Base-by-base conservation (phyloP, 2,113 vertebrate genomes). In the Urocolius indicus region DNA sequence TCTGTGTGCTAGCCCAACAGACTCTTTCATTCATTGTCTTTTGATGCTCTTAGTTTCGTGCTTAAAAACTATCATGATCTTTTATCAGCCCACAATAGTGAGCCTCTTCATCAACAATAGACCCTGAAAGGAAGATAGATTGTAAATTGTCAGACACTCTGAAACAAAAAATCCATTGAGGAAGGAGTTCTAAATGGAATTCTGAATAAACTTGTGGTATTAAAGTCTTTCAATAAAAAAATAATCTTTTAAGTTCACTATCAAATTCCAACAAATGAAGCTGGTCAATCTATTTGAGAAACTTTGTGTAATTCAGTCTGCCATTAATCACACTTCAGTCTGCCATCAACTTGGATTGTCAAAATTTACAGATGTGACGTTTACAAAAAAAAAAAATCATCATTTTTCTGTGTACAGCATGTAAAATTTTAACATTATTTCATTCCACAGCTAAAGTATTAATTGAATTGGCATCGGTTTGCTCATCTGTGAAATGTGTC, bases 161-260 rank as follows among this genome's bases (percentile, higher is more conserved):
- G 94, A 72, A 80, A 84, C 87, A 95, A 95, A 96, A 81, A 91
- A 87, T 76, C 77, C 32, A 58, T 65, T 7, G 29, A 89, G 48
- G 38, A 83, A 96, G 78, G 90, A 92, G 73, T 87, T 90, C 93
- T 95, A 84, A 94, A 94, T 80, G 80, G 57, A 59, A 87, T 87
- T 93, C n/a, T n/a, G n/a, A n/a, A n/a, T n/a, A n/a, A n/a, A n/a
- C n/a, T n/a, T n/a, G n/a, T n/a, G n/a, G n/a, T n/a, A n/a, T n/a
- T n/a, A n/a, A n/a, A 73, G 75, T 93, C 90, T 95, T 93, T 95
- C 89, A 95, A 69, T 96, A 91, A 88, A 87, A 94, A 94, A 78
- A 94, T 76, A 87, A 58, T n/a, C 51, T 89, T 84, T 92, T 9
- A 90, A 71, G 32, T 90, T 95, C 73, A 66, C 27, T n/a, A 43